A percentile compares a stretch with the other conserved stretches of the same genome.
phyloP scores from a whole-genome alignment of 2,797 vertebrate genomes.

The Salarias fasciatus region DNA sequence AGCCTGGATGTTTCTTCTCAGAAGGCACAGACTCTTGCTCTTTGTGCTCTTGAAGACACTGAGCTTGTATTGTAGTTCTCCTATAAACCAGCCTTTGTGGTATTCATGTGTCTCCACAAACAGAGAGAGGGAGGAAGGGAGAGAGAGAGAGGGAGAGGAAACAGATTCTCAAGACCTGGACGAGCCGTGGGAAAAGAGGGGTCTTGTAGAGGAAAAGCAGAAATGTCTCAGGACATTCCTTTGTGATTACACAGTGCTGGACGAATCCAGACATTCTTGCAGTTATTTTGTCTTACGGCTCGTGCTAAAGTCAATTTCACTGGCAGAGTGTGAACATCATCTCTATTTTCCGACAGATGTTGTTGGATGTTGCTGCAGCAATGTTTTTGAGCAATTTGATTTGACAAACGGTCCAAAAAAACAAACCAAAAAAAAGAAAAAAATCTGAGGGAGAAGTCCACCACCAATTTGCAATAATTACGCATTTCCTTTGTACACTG shows the following conservation, averaged over 20 bases:
- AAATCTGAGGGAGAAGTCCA: constrained; percentile 8
- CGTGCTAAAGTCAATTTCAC: constrained; percentile 48
- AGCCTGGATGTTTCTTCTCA: constrained; percentile 35
- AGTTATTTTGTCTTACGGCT: constrained; percentile 67
- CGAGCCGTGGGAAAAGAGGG: constrained; percentile 83
- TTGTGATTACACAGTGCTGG: constrained; percentile 85
- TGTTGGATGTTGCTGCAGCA: not conserved
- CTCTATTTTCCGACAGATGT: constrained; percentile 7
- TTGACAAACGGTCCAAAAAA: constrained; percentile 16
- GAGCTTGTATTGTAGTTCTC: constrained; percentile 64
- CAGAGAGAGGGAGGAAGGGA: constrained; percentile 38
- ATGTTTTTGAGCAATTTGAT: constrained; percentile 22
- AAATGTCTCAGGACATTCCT: constrained; percentile 87
- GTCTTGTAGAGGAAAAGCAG: constrained; percentile 82
- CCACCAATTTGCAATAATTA: constrained; percentile 23
- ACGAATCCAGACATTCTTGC: constrained; percentile 85
- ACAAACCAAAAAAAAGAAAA: too few relatives aligned
- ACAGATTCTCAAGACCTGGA: constrained; percentile 78
- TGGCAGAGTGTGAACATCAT: constrained; percentile 43
- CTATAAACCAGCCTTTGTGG: constrained; percentile 74
- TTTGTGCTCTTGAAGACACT: constrained; percentile 63
- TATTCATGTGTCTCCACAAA: constrained; percentile 69
- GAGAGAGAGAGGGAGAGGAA: constrained; percentile 64
- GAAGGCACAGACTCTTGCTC: constrained; percentile 49
- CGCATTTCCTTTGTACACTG: constrained; percentile 5